These are phyloP conservation scores for Eriosoma lanigerum DNA, from an alignment of 1,140 invertebrate species.

Conservation along the genomic window DNA sequence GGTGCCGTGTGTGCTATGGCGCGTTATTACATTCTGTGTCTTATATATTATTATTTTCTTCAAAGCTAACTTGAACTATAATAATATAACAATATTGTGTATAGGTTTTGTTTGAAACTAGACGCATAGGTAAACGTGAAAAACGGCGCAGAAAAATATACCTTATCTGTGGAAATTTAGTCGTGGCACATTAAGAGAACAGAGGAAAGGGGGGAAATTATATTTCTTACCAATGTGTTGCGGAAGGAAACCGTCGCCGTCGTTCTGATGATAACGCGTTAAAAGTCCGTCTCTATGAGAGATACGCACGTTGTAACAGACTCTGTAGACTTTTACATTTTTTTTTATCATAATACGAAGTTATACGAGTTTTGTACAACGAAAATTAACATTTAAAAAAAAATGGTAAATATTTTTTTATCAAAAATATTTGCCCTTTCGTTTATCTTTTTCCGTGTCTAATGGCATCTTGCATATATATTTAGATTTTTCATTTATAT, in stretches of 20 bases:
- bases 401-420: too few species aligned
- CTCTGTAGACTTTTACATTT: background rate
- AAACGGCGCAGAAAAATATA: background rate
- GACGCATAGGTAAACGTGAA: background rate
- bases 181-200: slow-evolving; percentile 17
- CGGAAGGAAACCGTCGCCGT: slow-evolving; percentile 46
- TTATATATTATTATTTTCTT: background rate
- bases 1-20: background rate
- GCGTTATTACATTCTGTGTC: background rate
- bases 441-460: too few species aligned
- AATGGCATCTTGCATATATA: too few species aligned
- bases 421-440: too few species aligned
- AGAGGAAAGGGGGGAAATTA: background rate
- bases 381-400: background rate
- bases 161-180: slow-evolving; percentile 25
- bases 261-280: slow-evolving; percentile 40
- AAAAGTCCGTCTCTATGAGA: slow-evolving; percentile 18
- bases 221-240: slow-evolving; percentile 17
- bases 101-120: slow-evolving; percentile 27
- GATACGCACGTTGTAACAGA: slow-evolving; percentile 13
- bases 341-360: background rate
- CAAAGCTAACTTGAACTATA: background rate
- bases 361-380: background rate
- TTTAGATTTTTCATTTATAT: too few species aligned
- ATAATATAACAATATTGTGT: too few species aligned